phyloP scores from a whole-genome alignment of 2,888 invertebrate species.

The Himalopsyche anomala region DNA sequence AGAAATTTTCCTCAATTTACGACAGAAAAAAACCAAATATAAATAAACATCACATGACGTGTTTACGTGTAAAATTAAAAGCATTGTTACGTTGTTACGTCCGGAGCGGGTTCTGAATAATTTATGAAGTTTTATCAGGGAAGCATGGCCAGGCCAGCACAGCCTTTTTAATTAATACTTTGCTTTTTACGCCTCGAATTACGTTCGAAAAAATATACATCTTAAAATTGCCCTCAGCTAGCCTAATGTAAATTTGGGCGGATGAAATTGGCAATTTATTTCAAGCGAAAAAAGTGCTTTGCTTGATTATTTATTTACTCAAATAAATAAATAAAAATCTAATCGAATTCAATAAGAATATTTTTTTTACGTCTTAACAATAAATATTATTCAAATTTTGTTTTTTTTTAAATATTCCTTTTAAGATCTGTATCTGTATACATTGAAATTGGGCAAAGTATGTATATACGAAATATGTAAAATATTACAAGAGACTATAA shows the following conservation, averaged over 20 bases:
- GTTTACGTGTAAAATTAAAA: conserved; percentile 33
- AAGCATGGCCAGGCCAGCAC: not conserved
- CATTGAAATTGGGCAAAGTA: too few species aligned
- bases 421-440: too few species aligned
- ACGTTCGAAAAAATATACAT: not conserved
- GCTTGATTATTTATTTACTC: not conserved
- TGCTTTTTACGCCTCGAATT: conserved; percentile 39
- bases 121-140: conserved; percentile 44
- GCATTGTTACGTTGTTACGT: conserved; percentile 15
- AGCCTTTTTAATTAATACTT: conserved; percentile 34
- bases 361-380: too few species aligned
- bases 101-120: conserved; percentile 14
- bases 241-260: not conserved
- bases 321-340: too few species aligned
- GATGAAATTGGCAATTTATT: conserved; percentile 26
- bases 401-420: too few species aligned
- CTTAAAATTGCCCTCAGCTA: not conserved
- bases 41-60: not conserved
- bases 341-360: too few species aligned
- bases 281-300: not conserved
- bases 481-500: too few species aligned
- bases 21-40: too few species aligned
- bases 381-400: too few species aligned
- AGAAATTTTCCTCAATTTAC: too few species aligned
- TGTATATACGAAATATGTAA: too few species aligned